phyloP scores from a whole-genome alignment of 2,888 invertebrate genomes.

The Apodemia zela region DNA sequence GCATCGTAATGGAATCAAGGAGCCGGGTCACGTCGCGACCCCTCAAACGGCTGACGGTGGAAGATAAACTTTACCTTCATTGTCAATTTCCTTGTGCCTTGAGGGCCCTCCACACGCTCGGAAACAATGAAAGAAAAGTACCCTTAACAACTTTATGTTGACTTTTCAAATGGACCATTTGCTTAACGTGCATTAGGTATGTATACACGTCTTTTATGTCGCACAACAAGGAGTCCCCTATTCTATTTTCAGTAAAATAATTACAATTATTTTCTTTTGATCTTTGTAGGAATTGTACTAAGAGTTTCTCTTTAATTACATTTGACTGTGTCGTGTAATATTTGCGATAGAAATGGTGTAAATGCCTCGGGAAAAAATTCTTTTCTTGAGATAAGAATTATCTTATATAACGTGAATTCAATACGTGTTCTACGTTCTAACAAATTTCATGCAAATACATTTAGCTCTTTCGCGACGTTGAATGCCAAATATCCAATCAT shows the following conservation, averaged over 20 bases:
- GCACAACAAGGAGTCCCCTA: neutral
- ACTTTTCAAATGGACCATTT: slow-evolving; percentile 64
- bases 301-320: too few relatives aligned
- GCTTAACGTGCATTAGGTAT: slow-evolving; percentile 38
- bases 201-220: slow-evolving; percentile 26
- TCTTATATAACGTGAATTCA: too few relatives aligned
- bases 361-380: too few relatives aligned
- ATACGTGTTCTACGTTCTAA: too few relatives aligned
- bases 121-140: slow-evolving; percentile 73
- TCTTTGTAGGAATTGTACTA: neutral
- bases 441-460: too few relatives aligned
- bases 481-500: too few relatives aligned
- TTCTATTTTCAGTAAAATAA: slow-evolving; percentile 16
- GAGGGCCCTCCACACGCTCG: slow-evolving; percentile 59
- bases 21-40: slow-evolving; percentile 67
- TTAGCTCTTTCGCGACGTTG: too few relatives aligned
- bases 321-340: too few relatives aligned
- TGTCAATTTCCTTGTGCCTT: slow-evolving; percentile 72
- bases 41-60: slow-evolving; percentile 69
- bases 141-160: slow-evolving; percentile 61
- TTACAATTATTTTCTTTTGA: neutral
- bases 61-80: slow-evolving; percentile 78
- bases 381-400: too few relatives aligned
- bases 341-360: neutral
- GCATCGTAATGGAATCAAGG: slow-evolving; percentile 60